Evolutionary conservation across 1,140 invertebrate species (phyloP), one percentile per base, ranked within the genome.

Genomic region (Papilio polyxenes): DNA sequence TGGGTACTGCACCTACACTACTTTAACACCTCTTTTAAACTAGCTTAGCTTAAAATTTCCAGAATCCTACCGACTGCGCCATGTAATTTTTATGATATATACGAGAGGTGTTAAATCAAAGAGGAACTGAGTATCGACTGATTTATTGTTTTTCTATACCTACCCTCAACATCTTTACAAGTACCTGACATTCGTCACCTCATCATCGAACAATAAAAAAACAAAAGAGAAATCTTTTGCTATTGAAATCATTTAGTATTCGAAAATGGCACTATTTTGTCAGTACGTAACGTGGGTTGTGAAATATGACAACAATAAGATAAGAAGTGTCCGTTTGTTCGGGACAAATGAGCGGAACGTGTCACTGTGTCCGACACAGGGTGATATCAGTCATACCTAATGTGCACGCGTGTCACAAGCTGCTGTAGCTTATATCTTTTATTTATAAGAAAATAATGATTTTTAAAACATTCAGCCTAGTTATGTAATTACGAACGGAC

Each of bases 251-350:
- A 59, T 59, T 59, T 20, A 6, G 17, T n/a, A 59, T 59, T 59
- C 56, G n/a, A 17, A 59, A 59, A n/a, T 20, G 17, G n/a, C 56
- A 6, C 17, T 59, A 59, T 59, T 23, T 72, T 37, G 31, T 72
- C 23, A 31, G 31, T 37, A 72, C 11, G 11, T 37, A 3, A 69
- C 65, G 11, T 23, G 31, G 13, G 13, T 37, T 72, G 65, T 72
- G 65, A 72, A 65, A 65, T 13, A 72, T 72, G 5, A 72, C 65
- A 72, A 72, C 65, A 72, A 15, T 72, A 72, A 72, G 65, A 72
- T 72, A 72, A 72, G 23, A 37, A 37, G 65, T 37, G 65, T 72
- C 65, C 65, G 65, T 72, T 72, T 72, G 31, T 37, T 72, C 20
- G 31, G 65, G 65, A 72, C 65, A 72, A 72, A 72, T 72, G 65